These are phyloP conservation scores for Chaenodraco wilsoni DNA, from an alignment of 2,797 vertebrate genomes.

Conservation along the genomic window DNA sequence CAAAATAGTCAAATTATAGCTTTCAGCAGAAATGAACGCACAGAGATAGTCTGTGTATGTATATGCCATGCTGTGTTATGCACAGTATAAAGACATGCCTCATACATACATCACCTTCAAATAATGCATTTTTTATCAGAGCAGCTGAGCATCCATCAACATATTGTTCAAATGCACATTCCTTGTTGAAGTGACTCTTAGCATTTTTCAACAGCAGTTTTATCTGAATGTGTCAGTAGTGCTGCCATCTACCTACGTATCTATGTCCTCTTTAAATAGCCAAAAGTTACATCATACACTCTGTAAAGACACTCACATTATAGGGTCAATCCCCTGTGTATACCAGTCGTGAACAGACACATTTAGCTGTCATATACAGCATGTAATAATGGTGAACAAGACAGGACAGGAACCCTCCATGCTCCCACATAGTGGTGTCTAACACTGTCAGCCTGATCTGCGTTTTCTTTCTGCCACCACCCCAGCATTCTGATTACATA, in stretches of 20 bases:
- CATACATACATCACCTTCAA: no score
- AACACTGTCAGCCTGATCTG: conserved; percentile 50
- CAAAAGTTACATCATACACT: not conserved
- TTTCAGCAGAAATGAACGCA: conserved; percentile 53
- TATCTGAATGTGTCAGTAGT: not conserved
- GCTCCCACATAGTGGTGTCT: conserved; percentile 26
- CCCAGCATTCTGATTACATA: conserved; percentile 61
- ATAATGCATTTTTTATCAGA: not conserved
- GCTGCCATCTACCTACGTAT: not conserved
- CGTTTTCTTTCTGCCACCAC: conserved; percentile 44
- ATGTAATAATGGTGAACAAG: conserved; percentile 26
- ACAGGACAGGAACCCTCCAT: conserved; percentile 38
- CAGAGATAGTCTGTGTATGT: not conserved
- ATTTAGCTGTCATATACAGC: not conserved
- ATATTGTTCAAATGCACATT: conserved; percentile 7
- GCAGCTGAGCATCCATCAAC: not conserved
- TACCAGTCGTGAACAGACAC: not conserved
- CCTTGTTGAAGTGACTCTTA: not conserved
- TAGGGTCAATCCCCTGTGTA: not conserved
- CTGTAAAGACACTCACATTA: not conserved
- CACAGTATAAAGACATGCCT: not conserved
- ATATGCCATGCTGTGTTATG: not conserved
- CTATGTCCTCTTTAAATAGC: not conserved
- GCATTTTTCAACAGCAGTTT: not conserved
- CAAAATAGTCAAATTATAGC: conserved; percentile 65